A percentile compares a stretch with the other conserved stretches of the same genome.
Evolutionary conservation across 2,113 vertebrate species (phyloP).

Genomic region (Eptesicus fuscus): DNA sequence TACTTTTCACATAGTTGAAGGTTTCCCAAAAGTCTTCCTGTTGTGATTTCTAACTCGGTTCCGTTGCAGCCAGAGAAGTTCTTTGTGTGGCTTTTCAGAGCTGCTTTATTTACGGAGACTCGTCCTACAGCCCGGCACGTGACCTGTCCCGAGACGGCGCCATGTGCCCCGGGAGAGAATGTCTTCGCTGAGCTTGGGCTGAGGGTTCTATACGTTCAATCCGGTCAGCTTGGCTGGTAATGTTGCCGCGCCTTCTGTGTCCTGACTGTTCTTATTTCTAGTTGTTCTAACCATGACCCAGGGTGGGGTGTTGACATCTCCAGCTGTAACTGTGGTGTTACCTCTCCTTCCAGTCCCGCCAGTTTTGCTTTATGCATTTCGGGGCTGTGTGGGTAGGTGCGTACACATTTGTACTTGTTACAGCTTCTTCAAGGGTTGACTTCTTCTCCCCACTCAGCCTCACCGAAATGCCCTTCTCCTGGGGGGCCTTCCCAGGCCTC

Average conservation of each 20-base stretch:
- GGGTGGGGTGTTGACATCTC: not conserved
- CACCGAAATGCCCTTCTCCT: not conserved
- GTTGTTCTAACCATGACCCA: not conserved
- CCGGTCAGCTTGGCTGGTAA: not conserved
- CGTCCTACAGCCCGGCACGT: not conserved
- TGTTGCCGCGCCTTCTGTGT: not conserved
- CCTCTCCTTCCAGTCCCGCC: not conserved
- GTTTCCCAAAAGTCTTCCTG: not conserved
- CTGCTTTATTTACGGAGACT: not conserved
- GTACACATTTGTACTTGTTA: not conserved
- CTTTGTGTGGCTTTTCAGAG: not conserved
- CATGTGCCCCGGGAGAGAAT: not conserved
- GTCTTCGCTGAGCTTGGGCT: rapidly evolving
- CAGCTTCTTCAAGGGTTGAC: not conserved
- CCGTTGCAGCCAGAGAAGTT: not conserved
- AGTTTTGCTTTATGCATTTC: not conserved
- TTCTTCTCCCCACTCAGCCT: not conserved
- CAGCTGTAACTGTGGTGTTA: not conserved
- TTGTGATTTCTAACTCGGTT: not conserved
- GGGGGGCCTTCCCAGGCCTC: not conserved
- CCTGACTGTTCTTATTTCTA: not conserved
- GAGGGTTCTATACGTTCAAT: rapidly evolving
- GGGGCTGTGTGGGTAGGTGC: not conserved
- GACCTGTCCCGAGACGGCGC: not conserved
- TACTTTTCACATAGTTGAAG: not conserved